phyloP scores from a whole-genome alignment of 1,140 invertebrate genomes.

The Bicyclus anynana region DNA sequence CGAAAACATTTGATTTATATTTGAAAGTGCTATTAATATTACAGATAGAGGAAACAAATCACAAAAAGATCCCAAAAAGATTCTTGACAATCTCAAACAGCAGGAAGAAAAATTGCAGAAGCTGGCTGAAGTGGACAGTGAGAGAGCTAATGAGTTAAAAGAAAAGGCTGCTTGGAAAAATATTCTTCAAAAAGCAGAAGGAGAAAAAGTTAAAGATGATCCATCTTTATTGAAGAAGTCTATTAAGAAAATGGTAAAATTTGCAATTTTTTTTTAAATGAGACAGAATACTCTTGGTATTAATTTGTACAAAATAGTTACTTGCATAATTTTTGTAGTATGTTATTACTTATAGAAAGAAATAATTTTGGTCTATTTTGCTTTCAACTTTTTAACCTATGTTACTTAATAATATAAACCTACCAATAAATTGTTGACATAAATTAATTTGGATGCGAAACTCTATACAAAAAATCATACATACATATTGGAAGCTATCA shows the following conservation, averaged over 20 bases:
- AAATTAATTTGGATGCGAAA: no score
- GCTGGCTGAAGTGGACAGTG: conserved; percentile 79
- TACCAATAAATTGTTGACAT: no score
- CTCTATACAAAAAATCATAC: no score
- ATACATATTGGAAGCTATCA: no score
- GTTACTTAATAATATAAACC: no score
- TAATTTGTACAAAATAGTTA: no score
- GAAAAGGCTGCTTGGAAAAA: conserved; percentile 86
- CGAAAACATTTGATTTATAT: no score
- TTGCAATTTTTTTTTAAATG: not conserved
- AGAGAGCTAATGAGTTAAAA: conserved; percentile 82
- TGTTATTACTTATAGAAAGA: no score
- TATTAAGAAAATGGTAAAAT: conserved; percentile 80
- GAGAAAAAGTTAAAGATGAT: conserved; percentile 91
- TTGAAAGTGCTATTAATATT: conserved; percentile 14
- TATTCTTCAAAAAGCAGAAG: conserved; percentile 85
- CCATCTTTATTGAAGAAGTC: conserved; percentile 86
- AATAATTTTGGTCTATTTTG: no score
- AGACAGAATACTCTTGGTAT: no score
- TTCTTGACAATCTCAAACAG: conserved; percentile 84
- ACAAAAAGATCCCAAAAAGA: conserved; percentile 82
- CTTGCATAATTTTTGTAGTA: no score
- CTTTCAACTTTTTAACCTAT: no score
- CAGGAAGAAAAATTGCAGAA: conserved; percentile 82
- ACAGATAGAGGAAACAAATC: conserved; percentile 70